Evolutionary conservation across 2,888 invertebrate species (phyloP), one percentile per base, ranked within the genome.

Genomic region (Cantharis rufa): DNA sequence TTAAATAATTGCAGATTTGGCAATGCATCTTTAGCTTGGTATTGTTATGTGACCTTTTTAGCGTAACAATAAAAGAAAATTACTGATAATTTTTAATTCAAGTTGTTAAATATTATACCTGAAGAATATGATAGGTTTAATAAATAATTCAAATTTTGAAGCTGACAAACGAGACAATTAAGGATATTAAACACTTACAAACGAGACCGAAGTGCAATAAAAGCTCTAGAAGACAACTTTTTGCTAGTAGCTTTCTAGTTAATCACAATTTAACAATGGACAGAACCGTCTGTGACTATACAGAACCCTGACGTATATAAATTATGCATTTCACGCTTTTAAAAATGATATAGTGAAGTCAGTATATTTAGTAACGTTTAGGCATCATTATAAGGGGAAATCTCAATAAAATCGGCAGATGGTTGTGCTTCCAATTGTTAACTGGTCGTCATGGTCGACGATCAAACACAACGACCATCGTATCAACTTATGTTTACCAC

Each of bases 311-410:
- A 86, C 86, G 82, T 82, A 79, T 83, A 87, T 87, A 87, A 87
- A 87, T 87, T 87, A 87, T 85, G 81, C 82, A 85, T 84, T 86
- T 84, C 85, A 85, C 86, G 85, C 84, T 86, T 84, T 81, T 85
- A 85, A 77, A 79, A 86, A 86, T 87, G 86, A 87, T 86, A 87
- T 84, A 84, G 84, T 81, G 83, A 69, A 77, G 76, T 72, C 72
- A 86, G 86, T 86, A 86, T 87, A 87, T 87, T 87, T 87, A 87
- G 87, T 86, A 84, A 85, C 86, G 85, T 87, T 87, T 87, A 87
- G 83, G 81, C 84, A 83, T 85, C 84, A 87, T 87, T 85, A 84
- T 83, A 77, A 84, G 82, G 82, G 83, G 83, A 83, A 80, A 80
- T 78, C 84, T 86, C 85, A 85, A 86, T 86, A 84, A 85, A 85